Conservation (phyloP, 2,113 vertebrate species). For the Rallus limicola region DNA sequence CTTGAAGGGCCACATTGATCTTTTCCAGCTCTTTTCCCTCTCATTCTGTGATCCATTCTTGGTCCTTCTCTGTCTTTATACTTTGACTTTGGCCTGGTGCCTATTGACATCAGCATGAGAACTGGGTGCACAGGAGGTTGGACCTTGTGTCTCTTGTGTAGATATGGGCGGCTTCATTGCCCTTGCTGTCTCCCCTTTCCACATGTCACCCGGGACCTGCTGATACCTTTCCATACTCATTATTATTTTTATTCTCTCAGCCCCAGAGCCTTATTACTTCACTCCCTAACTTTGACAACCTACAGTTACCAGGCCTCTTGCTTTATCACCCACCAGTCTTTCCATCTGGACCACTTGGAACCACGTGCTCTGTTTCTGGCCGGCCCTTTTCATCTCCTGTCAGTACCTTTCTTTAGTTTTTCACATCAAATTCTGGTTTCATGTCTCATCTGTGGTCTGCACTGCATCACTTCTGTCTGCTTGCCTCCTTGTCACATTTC, state of each 20-base stretch:
- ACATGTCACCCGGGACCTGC: background rate
- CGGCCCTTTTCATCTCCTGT: background rate
- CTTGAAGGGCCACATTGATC: rapidly evolving
- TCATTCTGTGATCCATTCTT: background rate
- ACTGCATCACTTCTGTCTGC: background rate
- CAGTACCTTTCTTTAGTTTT: background rate
- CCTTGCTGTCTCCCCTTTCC: background rate
- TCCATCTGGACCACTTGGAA: background rate
- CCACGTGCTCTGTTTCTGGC: background rate
- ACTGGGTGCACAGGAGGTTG: background rate
- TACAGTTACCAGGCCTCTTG: background rate
- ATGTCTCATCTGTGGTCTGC: background rate
- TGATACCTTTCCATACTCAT: background rate
- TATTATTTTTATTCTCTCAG: background rate
- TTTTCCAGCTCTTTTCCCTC: background rate
- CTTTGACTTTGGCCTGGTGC: background rate
- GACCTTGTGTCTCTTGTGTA: background rate
- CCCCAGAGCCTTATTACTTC: background rate
- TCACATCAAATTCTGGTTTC: background rate
- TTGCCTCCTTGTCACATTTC: background rate
- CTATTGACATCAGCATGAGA: background rate
- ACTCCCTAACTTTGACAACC: background rate
- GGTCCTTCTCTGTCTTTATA: background rate
- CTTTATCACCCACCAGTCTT: background rate
- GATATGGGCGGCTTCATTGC: rapidly evolving